Base-by-base conservation (phyloP, 2,888 invertebrate genomes). In the Ametastegia equiseti region DNA sequence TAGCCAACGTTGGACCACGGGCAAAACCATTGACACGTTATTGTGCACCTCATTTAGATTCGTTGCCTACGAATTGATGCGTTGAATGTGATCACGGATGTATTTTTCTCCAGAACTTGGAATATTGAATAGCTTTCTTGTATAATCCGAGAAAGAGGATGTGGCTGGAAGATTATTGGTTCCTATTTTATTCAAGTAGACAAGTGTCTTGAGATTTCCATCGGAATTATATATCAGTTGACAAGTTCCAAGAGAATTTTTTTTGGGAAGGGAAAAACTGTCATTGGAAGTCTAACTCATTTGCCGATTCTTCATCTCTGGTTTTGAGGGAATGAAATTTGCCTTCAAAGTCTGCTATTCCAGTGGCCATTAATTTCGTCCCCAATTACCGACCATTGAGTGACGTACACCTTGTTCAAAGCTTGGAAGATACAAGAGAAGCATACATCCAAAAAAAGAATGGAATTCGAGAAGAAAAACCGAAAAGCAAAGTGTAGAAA, bases 341-440 rank as follows among this genome's bases (percentile, higher is more conserved):
- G 19, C 39, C 67, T 67, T 67, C 67, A 67, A 67, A 67, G 67
- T 67, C 67, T 39, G 23, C 67, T 67, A 67, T 67, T 67, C 39
- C 39, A n/a, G 67, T 67, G 39, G 67, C 67, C 39, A 67, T 67
- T 67, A 36, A 67, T 67, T 67, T 67, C 39, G 39, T 19, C 36
- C 67, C 67, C 67, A 67, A 67, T 67, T 67, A 67, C 67, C 9
- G 23, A 15, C 67, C 67, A 67, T 67, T 67, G 67, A 67, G 67
- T 39, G 67, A 67, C 67, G 19, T 67, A 39, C 6, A 19, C 39
- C 39, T 39, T 13, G 67, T 39, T 67, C 39, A 39, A 67, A 19
- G 67, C 39, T 23, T 13, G 39, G 23, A 11, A 67, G n/a, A n/a
- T 39, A 39, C 7, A 33, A 1, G 36, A 39, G 9, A 67, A 15